Evolutionary conservation across 1,140 invertebrate genomes (phyloP).

Genomic region (Nephotettix cincticeps): DNA sequence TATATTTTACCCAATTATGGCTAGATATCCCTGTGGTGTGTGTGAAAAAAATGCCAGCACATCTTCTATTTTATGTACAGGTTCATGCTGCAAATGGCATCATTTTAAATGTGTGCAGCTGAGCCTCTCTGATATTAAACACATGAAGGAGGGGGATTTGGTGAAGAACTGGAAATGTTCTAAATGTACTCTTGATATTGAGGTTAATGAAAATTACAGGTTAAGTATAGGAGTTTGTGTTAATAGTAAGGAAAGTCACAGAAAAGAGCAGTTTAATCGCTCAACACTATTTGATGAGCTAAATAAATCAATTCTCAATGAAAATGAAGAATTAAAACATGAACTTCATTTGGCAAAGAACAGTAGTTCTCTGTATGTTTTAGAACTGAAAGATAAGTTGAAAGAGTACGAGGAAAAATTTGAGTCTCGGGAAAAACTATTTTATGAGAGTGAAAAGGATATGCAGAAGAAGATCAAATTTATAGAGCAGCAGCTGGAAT

Average conservation of each 20-base stretch:
- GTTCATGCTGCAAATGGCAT: no score
- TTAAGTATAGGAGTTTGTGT: not conserved
- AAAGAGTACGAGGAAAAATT: not conserved
- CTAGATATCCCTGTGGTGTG: no score
- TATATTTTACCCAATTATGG: no score
- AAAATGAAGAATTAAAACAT: not conserved
- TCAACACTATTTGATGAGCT: not conserved
- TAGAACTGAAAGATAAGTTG: constrained; percentile 6
- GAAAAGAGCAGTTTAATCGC: not conserved
- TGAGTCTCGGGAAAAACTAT: not conserved
- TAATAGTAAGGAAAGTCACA: not conserved
- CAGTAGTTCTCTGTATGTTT: not conserved
- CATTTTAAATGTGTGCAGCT: no score
- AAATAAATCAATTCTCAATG: not conserved
- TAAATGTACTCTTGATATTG: no score
- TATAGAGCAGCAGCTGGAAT: not conserved
- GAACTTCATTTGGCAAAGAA: not conserved
- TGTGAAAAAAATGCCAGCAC: no score
- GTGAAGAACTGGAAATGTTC: no score
- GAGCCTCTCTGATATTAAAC: no score
- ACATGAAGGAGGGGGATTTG: no score
- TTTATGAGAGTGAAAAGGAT: not conserved
- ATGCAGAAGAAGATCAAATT: not conserved
- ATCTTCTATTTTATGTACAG: no score
- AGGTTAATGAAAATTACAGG: no score